phyloP scores from a whole-genome alignment of 2,888 invertebrate species.

The Caenorhabditis afra region DNA sequence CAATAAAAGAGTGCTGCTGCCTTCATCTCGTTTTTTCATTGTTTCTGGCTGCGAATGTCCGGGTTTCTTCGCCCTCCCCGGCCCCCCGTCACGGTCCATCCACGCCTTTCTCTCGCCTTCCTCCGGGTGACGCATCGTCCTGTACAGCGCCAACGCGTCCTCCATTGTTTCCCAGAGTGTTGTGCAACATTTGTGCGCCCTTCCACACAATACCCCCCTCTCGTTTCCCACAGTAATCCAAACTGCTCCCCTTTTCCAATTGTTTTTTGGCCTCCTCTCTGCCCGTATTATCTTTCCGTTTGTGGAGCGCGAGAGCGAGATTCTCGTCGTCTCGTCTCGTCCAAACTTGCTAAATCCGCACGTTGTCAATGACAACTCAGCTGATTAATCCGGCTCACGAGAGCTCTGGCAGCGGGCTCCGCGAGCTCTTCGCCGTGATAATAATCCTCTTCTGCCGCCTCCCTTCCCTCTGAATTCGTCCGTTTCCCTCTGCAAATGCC shows the following conservation, averaged over 20 bases:
- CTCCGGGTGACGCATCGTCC: constrained; percentile 31
- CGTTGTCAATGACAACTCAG: constrained; percentile 52
- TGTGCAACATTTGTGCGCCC: constrained; percentile 6
- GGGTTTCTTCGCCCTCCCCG: constrained; percentile 10
- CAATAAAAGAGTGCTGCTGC: constrained; percentile 24
- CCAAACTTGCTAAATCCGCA: background rate
- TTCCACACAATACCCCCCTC: background rate
- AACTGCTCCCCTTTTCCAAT: constrained; percentile 15
- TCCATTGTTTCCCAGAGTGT: constrained; percentile 33
- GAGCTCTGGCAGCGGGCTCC: constrained; percentile 1
- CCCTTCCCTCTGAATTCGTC: background rate
- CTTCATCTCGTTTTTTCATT: constrained; percentile 10
- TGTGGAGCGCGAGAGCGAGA: background rate
- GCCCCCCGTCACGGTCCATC: constrained; percentile 30
- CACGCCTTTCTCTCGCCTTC: constrained; percentile 5
- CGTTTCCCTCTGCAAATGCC: constrained; percentile 1
- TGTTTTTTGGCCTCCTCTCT: background rate
- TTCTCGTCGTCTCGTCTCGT: constrained; percentile 4
- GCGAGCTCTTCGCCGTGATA: constrained; percentile 22
- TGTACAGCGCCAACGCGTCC: background rate
- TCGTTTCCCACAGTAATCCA: constrained; percentile 43
- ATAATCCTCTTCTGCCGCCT: constrained; percentile 12
- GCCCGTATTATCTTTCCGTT: background rate
- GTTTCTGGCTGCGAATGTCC: constrained; percentile 5
- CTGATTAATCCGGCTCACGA: constrained; percentile 39